phyloP scores from a whole-genome alignment of 2,888 invertebrate species.

The Brachylomia viminalis region DNA sequence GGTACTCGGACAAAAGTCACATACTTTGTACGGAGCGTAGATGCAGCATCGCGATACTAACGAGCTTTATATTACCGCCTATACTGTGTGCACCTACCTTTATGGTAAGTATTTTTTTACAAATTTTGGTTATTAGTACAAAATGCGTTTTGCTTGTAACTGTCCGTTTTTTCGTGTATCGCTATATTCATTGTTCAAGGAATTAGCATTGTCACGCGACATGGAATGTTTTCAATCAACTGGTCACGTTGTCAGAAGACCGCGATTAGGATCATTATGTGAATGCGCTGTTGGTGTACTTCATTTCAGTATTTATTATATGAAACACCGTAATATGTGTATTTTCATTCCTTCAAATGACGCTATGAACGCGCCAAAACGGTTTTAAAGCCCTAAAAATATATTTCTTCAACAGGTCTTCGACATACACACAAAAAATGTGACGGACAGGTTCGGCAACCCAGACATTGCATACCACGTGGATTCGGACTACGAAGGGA shows the following conservation, averaged over 20 bases:
- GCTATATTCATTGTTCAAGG: slow-evolving; percentile 59
- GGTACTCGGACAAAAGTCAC: slow-evolving; percentile 94
- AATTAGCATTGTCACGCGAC: slow-evolving; percentile 32
- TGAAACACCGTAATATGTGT: background rate
- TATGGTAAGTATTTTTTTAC: slow-evolving; percentile 84
- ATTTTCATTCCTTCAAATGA: background rate
- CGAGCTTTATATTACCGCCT: slow-evolving; percentile 94
- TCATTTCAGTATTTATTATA: background rate
- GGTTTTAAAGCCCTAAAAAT: background rate
- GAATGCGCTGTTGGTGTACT: slow-evolving; percentile 7
- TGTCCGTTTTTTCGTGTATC: slow-evolving; percentile 47
- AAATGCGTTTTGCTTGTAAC: too few species aligned
- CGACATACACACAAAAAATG: slow-evolving; percentile 87
- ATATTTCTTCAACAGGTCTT: slow-evolving; percentile 80
- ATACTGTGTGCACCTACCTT: slow-evolving; percentile 96
- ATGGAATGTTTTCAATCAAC: slow-evolving; percentile 33
- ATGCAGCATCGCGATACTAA: slow-evolving; percentile 94
- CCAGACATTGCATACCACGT: slow-evolving; percentile 84
- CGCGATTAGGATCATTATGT: background rate
- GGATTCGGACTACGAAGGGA: slow-evolving; percentile 90
- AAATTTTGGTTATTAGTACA: background rate
- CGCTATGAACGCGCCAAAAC: background rate
- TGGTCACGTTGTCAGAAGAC: slow-evolving; percentile 24
- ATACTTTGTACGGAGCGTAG: slow-evolving; percentile 94
- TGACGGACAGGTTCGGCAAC: slow-evolving; percentile 83